phyloP scores from a whole-genome alignment of 2,113 vertebrate genomes.

The Monopterus albus region DNA sequence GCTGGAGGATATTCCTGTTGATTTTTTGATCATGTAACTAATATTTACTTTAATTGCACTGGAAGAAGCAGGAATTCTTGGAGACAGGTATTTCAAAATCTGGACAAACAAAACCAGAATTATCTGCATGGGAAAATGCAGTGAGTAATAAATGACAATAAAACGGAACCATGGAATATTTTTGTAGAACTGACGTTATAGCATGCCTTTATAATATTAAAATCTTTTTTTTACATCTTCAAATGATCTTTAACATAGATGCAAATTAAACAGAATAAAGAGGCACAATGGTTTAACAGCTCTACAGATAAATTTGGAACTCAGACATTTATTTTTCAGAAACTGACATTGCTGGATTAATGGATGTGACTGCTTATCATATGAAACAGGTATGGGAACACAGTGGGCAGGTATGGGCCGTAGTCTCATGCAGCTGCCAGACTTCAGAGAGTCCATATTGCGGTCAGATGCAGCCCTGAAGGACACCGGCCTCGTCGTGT shows the following conservation, averaged over 20 bases:
- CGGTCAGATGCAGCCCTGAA: slow-evolving; percentile 87
- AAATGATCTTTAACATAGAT: background rate
- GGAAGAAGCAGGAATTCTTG: background rate
- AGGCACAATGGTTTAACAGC: background rate
- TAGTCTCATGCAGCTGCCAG: slow-evolving; percentile 88
- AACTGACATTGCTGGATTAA: background rate
- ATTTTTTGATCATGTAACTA: too few species aligned
- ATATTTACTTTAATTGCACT: background rate
- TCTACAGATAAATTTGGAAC: too few species aligned
- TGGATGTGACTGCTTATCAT: background rate
- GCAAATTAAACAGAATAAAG: background rate
- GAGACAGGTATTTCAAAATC: background rate
- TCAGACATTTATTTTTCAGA: background rate
- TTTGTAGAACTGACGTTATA: too few species aligned
- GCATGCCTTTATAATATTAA: too few species aligned
- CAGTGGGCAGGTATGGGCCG: slow-evolving; percentile 95
- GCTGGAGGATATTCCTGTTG: too few species aligned
- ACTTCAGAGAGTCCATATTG: slow-evolving; percentile 89
- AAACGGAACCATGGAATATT: too few species aligned
- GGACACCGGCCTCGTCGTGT: slow-evolving; percentile 88
- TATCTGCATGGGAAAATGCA: background rate
- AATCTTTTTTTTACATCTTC: too few species aligned
- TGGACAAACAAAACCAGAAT: background rate
- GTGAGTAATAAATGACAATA: too few species aligned
- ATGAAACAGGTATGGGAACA: slow-evolving; percentile 90